Percentiles rank a stretch among this genome's conserved stretches.
Conservation (phyloP, 2,888 invertebrate genomes). For the Candidula unifasciata region DNA sequence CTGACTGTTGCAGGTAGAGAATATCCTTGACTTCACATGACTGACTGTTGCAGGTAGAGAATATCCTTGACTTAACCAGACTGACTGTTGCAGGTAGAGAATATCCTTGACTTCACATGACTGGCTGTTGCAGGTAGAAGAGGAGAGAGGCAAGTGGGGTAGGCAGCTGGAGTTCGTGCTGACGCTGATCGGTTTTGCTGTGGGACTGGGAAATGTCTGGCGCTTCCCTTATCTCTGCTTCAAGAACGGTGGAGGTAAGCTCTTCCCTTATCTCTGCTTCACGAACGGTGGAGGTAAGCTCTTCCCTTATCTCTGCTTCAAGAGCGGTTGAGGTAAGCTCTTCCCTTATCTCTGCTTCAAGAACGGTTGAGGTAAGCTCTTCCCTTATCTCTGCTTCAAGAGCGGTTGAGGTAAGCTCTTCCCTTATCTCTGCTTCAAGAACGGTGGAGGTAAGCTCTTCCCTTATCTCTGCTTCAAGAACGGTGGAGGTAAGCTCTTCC, state of each 20-base stretch:
- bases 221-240: constrained; percentile 31
- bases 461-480: background rate
- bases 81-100: background rate
- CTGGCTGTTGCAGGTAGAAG: background rate
- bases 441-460: constrained; percentile 20
- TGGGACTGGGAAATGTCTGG: constrained; percentile 32
- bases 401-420: background rate
- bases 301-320: background rate
- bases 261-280: background rate
- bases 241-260: constrained; percentile 28
- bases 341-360: background rate
- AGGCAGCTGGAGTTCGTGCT: constrained; percentile 21
- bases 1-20: background rate
- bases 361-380: background rate
- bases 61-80: background rate
- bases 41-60: background rate
- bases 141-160: background rate
- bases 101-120: background rate
- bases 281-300: constrained; percentile 2
- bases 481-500: background rate
- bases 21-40: background rate
- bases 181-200: constrained; percentile 30
- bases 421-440: constrained; percentile 23
- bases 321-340: constrained; percentile 14
- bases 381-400: background rate